Percentiles rank a stretch among this genome's conserved stretches.
These are phyloP conservation scores for Ichneumoninae sp. DNA, from an alignment of 2,888 invertebrate genomes.

Conservation along the genomic window DNA sequence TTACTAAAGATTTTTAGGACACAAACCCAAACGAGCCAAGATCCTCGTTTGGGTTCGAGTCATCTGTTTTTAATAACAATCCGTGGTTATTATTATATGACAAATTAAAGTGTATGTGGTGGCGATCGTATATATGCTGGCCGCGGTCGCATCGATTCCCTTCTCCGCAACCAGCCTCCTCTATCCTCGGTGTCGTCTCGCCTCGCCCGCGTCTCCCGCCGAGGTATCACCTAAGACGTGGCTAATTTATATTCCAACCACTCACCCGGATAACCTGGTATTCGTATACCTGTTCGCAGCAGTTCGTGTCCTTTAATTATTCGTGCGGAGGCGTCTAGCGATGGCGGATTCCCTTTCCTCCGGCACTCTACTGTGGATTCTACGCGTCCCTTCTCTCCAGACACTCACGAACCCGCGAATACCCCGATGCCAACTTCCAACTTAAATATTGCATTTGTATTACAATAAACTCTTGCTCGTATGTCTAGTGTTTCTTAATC, in stretches of 20 bases:
- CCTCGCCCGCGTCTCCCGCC: conserved; percentile 15
- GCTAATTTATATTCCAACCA: conserved; percentile 78
- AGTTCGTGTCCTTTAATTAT: conserved; percentile 74
- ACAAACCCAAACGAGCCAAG: no score
- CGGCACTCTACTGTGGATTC: conserved; percentile 32
- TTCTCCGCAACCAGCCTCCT: neutral
- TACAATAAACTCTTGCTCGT: neutral
- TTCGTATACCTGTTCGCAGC: conserved; percentile 69
- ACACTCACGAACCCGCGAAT: conserved; percentile 29
- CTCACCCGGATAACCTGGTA: conserved; percentile 70
- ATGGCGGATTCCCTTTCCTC: conserved; percentile 35
- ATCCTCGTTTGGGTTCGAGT: no score
- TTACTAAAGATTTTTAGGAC: neutral
- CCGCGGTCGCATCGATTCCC: no score
- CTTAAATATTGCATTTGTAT: conserved; percentile 8
- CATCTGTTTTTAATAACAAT: no score
- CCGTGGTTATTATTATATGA: no score
- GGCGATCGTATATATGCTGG: no score
- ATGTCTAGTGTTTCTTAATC: neutral
- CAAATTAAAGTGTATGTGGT: no score
- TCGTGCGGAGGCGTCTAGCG: conserved; percentile 65
- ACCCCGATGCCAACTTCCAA: conserved; percentile 12
- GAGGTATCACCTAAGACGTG: conserved; percentile 65
- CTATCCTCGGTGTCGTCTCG: conserved; percentile 48
- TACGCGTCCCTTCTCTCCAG: conserved; percentile 33